Conservation (phyloP, 1,140 invertebrate species). For the Heliconius nattereri region DNA sequence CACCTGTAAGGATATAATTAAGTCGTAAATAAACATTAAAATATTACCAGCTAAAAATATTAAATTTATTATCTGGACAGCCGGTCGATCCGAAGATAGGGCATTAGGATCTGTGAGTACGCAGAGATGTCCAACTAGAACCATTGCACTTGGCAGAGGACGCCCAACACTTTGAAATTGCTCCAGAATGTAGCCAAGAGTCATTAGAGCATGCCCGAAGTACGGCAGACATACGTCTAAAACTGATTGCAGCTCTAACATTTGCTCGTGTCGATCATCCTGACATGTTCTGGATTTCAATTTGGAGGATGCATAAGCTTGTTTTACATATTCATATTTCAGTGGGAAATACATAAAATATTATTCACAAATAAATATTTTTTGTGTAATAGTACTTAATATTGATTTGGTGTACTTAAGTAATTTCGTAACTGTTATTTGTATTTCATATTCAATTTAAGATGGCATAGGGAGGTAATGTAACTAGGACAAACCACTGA, state of each 20-base stretch:
- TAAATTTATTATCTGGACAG: constrained; percentile 54
- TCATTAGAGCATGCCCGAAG: constrained; percentile 65
- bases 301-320: background rate
- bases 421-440: too few species aligned
- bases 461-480: too few species aligned
- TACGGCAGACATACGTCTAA: constrained; percentile 57
- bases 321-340: background rate
- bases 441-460: too few species aligned
- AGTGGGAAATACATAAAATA: background rate
- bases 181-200: constrained; percentile 63
- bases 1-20: background rate
- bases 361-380: background rate
- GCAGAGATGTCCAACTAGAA: constrained; percentile 63
- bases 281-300: constrained; percentile 41
- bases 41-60: constrained; percentile 57
- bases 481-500: too few species aligned
- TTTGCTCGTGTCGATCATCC: constrained; percentile 39
- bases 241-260: constrained; percentile 46
- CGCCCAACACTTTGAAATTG: constrained; percentile 54
- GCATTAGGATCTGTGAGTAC: constrained; percentile 57
- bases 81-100: constrained; percentile 49
- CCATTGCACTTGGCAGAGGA: constrained; percentile 59
- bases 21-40: constrained; percentile 56
- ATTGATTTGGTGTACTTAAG: background rate
- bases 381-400: constrained; percentile 39